Conservation (phyloP, 2,113 vertebrate genomes). For the Mustelus asterias region DNA sequence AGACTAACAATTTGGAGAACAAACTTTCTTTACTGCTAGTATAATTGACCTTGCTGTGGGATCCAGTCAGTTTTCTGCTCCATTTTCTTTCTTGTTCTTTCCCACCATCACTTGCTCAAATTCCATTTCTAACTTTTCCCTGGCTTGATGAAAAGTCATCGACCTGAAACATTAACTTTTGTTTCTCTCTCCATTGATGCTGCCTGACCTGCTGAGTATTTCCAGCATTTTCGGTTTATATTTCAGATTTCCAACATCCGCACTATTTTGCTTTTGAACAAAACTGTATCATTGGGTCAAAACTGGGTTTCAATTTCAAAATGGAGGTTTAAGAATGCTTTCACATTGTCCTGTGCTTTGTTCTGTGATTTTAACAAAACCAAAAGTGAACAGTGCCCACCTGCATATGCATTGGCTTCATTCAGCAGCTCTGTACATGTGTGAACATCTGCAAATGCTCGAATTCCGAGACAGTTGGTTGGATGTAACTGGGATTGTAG, state of each 20-base stretch:
- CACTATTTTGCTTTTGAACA: neutral
- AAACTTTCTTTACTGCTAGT: no score
- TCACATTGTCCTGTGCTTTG: neutral
- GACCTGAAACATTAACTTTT: neutral
- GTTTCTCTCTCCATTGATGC: neutral
- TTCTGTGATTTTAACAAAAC: neutral
- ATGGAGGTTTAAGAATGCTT: neutral
- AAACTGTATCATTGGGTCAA: neutral
- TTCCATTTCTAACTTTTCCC: no score
- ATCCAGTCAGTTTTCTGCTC: no score
- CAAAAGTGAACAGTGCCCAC: constrained; percentile 58
- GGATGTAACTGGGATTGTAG: constrained; percentile 89
- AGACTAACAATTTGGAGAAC: no score
- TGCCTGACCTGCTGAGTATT: neutral
- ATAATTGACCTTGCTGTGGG: no score
- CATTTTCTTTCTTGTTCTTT: no score
- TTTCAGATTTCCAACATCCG: neutral
- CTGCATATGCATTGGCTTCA: constrained; percentile 83
- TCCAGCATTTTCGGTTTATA: neutral
- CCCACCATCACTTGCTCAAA: no score
- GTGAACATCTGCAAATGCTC: constrained; percentile 89
- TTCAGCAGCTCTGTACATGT: constrained; percentile 79
- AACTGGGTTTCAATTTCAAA: neutral
- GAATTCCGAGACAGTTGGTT: constrained; percentile 90
- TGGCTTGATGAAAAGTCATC: no score